Evolutionary conservation across 1,140 invertebrate genomes (phyloP), one percentile per base, ranked within the genome.

Genomic region (Meloidogyne hapla): DNA sequence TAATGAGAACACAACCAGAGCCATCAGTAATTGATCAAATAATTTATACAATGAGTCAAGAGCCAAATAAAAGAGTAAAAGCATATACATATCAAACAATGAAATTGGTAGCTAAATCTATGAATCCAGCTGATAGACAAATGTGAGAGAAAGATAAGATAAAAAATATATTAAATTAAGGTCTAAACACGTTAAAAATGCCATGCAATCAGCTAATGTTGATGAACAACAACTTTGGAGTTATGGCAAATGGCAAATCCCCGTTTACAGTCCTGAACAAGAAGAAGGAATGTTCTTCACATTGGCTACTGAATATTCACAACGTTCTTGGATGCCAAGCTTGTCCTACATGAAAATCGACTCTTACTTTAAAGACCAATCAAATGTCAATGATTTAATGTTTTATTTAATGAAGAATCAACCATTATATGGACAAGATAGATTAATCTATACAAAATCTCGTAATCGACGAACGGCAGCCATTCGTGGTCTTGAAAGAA

Each of bases 41-140:
- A 62, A 62, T 77, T 21, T 82, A 69, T 40, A 71, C 82, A 26
- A 40, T 82, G 15, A 42, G 45, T 42, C 69, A 73, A 12, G 80
- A 82, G 61, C 78, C 78, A 6, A 75, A 79, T 23, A 62, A 81
- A 38, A 33, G 82, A 28, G 82, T 82, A 28, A 74, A 84, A 63
- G 61, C 82, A 21, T 80, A 81, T 64, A 83, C 80, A 23, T 66
- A 69, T 66, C 40, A 70, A 25, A 81, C 79, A 25, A 76, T 81
- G 72, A 70, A 83, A 63, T 33, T 73, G 40, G 45, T 83, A 21
- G 63, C 82, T 48, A 42, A 64, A n/a, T 83, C 81, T 4, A n/a
- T 45, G 12, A 64, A 66, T 38, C 72, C 80, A 18, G 76, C 21
- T n/a, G 77, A 82, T 71, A 66, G 65, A 38, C 23, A 84, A 62